Evolutionary conservation across 1,140 invertebrate genomes (phyloP), one percentile per base, ranked within the genome.

Genomic region (Tetramorium parvispinum): DNA sequence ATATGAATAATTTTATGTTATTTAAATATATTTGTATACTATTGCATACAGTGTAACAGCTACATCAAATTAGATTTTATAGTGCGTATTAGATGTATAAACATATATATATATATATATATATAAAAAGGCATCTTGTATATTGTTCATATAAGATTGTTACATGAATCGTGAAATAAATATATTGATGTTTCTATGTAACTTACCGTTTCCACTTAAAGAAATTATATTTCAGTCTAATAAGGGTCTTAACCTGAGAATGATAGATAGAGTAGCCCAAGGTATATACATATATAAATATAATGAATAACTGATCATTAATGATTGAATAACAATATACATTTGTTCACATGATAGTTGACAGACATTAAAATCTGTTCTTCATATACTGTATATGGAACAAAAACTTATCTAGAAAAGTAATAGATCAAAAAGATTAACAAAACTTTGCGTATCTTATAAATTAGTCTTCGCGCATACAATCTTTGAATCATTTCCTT

Each of bases 401-500:
- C 51, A 55, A 70, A 89, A 89, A 76, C 21, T 71, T 75, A 83
- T 75, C 53, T 49, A 83, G 3, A 37, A 83, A 63, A 75, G n/a
- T 55, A 55, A 68, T 37, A 61, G 21, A 5, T 70, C 11, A 75
- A 61, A 27, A 46, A 76, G 3, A 32, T 18, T 70, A 73, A 68
- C 57, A 70, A 81, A 40, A 46, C 4, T 75, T 49, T 21, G 0
- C 27, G 46, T 32, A 46, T 59, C 40, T 66, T 66, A 63, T 1
- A 24, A 88, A 75, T 55, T 21, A 77, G n/a, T 11, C 43, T 49
- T 21, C 43, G 24, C 49, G 59, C 27, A 5, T 70, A 73, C 49
- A 32, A 49, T 66, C 32, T 66, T 24, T 32, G 0, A 77, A 88
- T 59, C 16, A 27, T 11, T 57, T 77, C 11, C 66, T 68, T 51